These are phyloP conservation scores for Macroteleia sp. DNA, from an alignment of 2,888 invertebrate species.

Conservation along the genomic window DNA sequence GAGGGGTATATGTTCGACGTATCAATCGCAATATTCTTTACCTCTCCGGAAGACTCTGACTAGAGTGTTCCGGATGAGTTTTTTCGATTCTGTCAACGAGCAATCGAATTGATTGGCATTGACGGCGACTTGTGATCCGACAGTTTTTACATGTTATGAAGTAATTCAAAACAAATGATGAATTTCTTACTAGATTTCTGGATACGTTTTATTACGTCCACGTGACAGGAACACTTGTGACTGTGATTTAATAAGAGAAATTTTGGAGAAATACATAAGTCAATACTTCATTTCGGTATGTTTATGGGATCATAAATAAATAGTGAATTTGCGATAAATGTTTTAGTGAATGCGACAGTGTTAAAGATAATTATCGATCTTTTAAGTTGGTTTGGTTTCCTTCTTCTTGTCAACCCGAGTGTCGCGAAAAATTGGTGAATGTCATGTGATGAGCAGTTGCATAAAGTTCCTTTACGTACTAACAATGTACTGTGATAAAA, in stretches of 20 bases:
- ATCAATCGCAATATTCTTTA: background rate
- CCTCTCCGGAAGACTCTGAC: conserved; percentile 59
- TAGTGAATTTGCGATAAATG: background rate
- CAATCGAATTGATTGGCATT: no score
- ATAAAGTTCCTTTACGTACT: conserved; percentile 49
- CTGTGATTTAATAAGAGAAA: background rate
- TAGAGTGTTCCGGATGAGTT: conserved; percentile 58
- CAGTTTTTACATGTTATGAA: no score
- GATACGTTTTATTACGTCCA: background rate
- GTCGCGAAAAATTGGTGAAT: conserved; percentile 22
- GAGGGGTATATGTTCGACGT: conserved; percentile 7
- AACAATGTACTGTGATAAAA: conserved; percentile 57
- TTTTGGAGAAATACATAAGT: background rate
- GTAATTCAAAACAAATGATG: no score
- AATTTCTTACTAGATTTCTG: no score
- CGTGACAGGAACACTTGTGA: background rate
- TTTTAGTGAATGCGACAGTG: background rate
- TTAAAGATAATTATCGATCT: conserved; percentile 8
- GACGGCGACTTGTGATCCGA: no score
- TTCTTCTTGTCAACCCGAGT: background rate
- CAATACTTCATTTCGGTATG: background rate
- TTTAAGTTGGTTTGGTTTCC: background rate
- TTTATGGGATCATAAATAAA: background rate
- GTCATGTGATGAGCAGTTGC: conserved; percentile 47
- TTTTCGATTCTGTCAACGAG: background rate